Conservation (phyloP, 2,888 invertebrate genomes). For the Brachypterus glaber region DNA sequence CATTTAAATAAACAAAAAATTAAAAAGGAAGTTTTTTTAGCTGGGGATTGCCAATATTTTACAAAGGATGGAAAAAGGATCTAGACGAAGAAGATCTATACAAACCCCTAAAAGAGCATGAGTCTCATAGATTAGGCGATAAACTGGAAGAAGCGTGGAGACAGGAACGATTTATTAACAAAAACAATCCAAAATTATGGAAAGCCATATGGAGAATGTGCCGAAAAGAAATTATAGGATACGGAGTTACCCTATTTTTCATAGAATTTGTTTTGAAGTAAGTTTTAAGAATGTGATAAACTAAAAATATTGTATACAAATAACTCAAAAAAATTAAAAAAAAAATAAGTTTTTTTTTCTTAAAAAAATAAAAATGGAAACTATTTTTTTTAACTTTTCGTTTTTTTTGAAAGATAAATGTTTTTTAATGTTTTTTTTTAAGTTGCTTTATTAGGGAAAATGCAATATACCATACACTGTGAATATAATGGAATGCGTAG, state of each 20-base stretch:
- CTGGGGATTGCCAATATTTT: conserved; percentile 45
- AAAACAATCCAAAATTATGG: conserved; percentile 28
- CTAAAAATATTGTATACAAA: no score
- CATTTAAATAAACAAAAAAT: neutral
- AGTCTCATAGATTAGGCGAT: conserved; percentile 40
- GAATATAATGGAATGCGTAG: no score
- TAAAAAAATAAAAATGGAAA: no score
- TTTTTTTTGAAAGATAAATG: no score
- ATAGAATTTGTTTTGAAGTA: conserved; percentile 30
- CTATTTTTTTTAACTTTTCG: no score
- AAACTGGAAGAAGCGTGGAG: conserved; percentile 36
- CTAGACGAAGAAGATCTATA: conserved; percentile 44
- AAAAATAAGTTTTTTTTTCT: no score
- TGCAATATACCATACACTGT: no score
- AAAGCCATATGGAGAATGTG: conserved; percentile 30
- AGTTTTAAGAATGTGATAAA: no score
- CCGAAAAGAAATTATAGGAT: conserved; percentile 26
- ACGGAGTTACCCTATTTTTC: conserved; percentile 25
- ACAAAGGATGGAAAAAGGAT: conserved; percentile 42
- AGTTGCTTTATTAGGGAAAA: no score
- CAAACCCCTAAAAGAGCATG: conserved; percentile 41
- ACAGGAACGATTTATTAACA: conserved; percentile 24
- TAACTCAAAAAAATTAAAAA: no score
- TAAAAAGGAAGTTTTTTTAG: conserved; percentile 32
- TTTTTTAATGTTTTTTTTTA: no score